Conservation (phyloP, 1,140 invertebrate species). For the Brachionus sp. region DNA sequence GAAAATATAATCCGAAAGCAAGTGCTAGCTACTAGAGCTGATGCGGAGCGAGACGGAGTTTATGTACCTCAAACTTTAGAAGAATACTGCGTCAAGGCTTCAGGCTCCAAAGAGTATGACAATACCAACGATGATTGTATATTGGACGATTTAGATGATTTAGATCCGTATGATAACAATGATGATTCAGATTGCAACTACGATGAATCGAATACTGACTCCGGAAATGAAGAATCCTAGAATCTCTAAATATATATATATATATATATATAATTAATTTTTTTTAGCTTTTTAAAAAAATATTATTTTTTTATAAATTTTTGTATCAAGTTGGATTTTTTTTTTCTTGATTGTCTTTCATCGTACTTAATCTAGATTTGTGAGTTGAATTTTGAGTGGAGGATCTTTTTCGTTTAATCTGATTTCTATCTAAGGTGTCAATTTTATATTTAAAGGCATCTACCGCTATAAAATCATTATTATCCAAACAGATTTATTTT, state of each 20-base stretch:
- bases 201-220: conserved; percentile 67
- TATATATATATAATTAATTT: background rate
- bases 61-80: conserved; percentile 92
- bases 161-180: conserved; percentile 52
- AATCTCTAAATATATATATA: background rate
- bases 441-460: background rate
- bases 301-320: conserved; percentile 18
- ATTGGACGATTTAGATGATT: conserved; percentile 48
- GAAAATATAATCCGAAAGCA: conserved; percentile 99
- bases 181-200: conserved; percentile 68
- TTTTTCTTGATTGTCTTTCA: conserved; percentile 9
- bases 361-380: background rate
- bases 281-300: background rate
- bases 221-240: conserved; percentile 56
- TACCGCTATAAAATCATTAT: background rate
- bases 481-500: background rate
- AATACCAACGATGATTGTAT: conserved; percentile 49
- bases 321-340: conserved; percentile 28
- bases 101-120: conserved; percentile 76
- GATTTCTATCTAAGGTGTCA: background rate
- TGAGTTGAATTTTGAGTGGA: background rate
- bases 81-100: conserved; percentile 76
- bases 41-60: conserved; percentile 93
- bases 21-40: conserved; percentile 83
- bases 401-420: background rate